Evolutionary conservation across 23 tunicate genomes (phyloP).

Genomic region (Styela plicata): DNA sequence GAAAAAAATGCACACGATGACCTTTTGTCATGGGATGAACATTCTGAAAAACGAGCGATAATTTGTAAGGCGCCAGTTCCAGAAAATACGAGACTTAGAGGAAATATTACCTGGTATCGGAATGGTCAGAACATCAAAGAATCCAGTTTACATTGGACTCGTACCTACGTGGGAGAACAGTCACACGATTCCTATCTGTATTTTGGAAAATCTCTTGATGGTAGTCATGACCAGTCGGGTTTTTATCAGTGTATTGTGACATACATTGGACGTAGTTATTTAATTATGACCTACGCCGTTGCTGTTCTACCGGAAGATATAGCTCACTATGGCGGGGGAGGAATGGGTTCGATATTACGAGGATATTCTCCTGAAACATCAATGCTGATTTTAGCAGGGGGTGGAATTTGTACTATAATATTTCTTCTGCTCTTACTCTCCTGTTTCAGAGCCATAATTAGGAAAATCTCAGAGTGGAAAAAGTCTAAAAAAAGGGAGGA

Average conservation of each 20-base stretch:
- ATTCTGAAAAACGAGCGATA: neutral
- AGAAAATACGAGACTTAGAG: neutral
- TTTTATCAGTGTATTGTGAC: neutral
- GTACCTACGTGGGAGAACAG: neutral
- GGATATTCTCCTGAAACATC: neutral
- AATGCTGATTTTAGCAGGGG: neutral
- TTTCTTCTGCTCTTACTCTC: neutral
- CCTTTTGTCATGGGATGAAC: neutral
- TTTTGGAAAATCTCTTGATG: neutral
- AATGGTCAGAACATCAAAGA: neutral
- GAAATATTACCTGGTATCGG: neutral
- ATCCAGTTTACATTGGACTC: constrained; percentile 1
- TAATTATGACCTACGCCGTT: neutral
- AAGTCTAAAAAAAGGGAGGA: neutral
- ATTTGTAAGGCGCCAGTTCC: neutral
- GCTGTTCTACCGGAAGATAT: constrained; percentile 14
- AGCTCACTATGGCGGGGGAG: neutral
- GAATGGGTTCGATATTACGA: neutral
- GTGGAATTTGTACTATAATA: neutral
- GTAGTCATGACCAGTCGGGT: neutral
- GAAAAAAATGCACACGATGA: neutral
- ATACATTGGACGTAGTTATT: neutral
- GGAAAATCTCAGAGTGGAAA: neutral
- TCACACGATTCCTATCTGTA: constrained; percentile 6
- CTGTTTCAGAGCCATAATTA: neutral